Percentiles rank a stretch among this genome's conserved stretches.
phyloP scores from a whole-genome alignment of 1,140 invertebrate species.

The Oedothorax gibbosus region DNA sequence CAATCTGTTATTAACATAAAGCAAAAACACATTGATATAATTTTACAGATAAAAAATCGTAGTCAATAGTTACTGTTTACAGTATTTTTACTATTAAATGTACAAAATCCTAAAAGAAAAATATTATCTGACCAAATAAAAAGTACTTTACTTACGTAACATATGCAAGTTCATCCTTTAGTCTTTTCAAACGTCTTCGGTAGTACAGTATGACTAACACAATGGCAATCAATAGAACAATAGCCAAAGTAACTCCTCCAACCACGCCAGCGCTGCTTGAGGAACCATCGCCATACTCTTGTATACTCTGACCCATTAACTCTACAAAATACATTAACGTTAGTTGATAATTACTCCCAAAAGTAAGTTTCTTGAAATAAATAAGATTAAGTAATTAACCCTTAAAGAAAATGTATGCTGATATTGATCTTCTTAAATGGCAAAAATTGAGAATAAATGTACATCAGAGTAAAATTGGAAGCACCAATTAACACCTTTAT shows the following conservation, averaged over 20 bases:
- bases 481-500: too few species aligned
- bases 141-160: constrained; percentile 81
- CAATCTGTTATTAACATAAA: too few species aligned
- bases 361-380: not conserved
- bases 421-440: too few species aligned
- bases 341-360: too few species aligned
- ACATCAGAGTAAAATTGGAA: too few species aligned
- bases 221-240: constrained; percentile 75
- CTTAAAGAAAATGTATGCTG: too few species aligned
- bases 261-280: constrained; percentile 61
- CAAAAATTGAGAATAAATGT: too few species aligned
- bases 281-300: constrained; percentile 66
- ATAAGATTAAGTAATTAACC: too few species aligned
- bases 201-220: constrained; percentile 73
- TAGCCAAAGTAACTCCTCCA: constrained; percentile 69
- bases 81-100: not conserved
- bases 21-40: not conserved
- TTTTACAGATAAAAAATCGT: not conserved
- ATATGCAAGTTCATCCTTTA: constrained; percentile 87
- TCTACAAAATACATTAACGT: constrained; percentile 16
- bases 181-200: constrained; percentile 76
- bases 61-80: too few species aligned
- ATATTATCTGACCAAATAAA: not conserved
- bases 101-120: not conserved
- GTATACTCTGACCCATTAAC: constrained; percentile 58